Base-by-base conservation (phyloP, 2,888 invertebrate species). In the Cataglyphis albicans region DNA sequence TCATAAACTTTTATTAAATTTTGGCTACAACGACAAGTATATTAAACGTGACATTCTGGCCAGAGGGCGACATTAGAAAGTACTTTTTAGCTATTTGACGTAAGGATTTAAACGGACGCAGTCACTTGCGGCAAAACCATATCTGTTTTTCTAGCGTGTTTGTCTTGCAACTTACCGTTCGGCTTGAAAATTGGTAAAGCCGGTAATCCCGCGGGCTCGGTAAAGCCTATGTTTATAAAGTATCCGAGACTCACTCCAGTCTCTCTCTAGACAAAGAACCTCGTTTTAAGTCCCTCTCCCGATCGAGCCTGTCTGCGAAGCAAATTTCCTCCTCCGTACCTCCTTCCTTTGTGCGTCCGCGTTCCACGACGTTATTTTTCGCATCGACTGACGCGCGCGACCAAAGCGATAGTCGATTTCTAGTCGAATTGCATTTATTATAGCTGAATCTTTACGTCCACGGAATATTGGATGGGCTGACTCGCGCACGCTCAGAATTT, bases 161-260 rank as follows among this genome's bases (percentile, higher is more conserved):
- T 78, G 59, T 32, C 70, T 78, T 59, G 78, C 78, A 59, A 78
- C 72, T 78, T 78, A 76, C 67, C 55, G 78, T 44, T 41, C 21
- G 44, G 59, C 70, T 70, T 78, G 70, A 78, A 78, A 78, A 78
- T 78, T 78, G 78, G 44, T 59, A 41, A 78, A 70, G 72, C 76
- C 67, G 25, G 55, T 76, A 76, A 76, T 76, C 76, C 76, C 76
- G 67, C 55, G 67, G 55, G 76, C n/a, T 76, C 67, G 55, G 67
- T 64, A 67, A 55, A 76, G 76, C 67, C 76, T 76, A 76, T 76
- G 76, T 76, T 76, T 76, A 76, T 76, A 76, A 76, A 76, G 76
- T 76, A 76, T 76, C 76, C 67, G 55, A 67, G 67, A 55, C 55
- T 75, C 64, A 35, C 57, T 74, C 63, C 55, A 18, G 10, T n/a